Evolutionary conservation across 2,888 invertebrate genomes (phyloP).

Genomic region (Leucania comma): DNA sequence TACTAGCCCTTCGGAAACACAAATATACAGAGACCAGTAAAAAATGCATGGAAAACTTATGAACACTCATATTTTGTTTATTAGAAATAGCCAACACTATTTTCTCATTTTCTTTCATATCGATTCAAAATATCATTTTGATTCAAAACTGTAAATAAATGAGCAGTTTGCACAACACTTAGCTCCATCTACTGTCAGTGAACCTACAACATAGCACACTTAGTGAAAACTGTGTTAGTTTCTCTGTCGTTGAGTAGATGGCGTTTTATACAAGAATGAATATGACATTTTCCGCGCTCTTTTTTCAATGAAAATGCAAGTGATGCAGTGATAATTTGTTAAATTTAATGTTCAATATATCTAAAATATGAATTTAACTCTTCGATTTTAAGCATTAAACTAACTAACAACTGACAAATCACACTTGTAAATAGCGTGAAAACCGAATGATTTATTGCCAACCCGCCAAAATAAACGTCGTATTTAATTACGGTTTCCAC

Average conservation of each 20-base stretch:
- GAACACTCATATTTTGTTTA: neutral
- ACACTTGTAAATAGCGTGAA: slow-evolving; percentile 18
- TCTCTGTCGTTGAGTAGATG: slow-evolving; percentile 48
- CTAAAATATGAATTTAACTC: too few relatives aligned
- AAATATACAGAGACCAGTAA: too few relatives aligned
- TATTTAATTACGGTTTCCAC: slow-evolving; percentile 55
- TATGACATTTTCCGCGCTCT: neutral
- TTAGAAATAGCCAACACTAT: neutral
- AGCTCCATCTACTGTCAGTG: slow-evolving; percentile 58
- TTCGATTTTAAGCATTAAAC: neutral
- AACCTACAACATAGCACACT: neutral
- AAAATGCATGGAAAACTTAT: neutral
- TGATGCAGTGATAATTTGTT: neutral
- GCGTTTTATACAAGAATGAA: slow-evolving; percentile 27
- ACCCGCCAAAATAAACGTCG: slow-evolving; percentile 45
- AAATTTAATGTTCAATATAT: neutral
- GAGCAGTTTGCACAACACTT: slow-evolving; percentile 34
- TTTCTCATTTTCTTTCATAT: neutral
- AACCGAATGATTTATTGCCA: slow-evolving; percentile 48
- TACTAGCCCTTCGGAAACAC: too few relatives aligned
- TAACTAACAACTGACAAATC: slow-evolving; percentile 2
- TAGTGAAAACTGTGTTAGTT: slow-evolving; percentile 23
- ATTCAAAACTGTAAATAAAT: neutral
- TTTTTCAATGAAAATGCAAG: neutral
- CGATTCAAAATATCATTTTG: neutral